phyloP scores from a whole-genome alignment of 1,140 invertebrate species.

The Adoxophyes honmai region DNA sequence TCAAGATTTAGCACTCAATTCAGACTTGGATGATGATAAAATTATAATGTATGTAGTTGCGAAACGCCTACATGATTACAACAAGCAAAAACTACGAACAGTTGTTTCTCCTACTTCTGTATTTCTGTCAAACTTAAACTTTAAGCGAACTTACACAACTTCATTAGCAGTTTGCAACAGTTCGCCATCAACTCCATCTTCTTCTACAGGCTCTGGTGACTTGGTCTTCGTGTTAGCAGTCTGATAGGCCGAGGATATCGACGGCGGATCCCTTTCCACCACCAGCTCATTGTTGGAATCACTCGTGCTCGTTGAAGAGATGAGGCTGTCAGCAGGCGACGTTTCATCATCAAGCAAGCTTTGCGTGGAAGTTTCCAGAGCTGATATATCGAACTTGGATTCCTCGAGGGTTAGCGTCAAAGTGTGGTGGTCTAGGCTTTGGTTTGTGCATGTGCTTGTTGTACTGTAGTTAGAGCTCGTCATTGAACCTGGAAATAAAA shows the following conservation, averaged over 20 bases:
- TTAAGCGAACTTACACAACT: conserved; percentile 35
- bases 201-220: conserved; percentile 54
- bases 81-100: no score
- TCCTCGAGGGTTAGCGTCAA: conserved; percentile 80
- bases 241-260: conserved; percentile 71
- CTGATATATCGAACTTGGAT: conserved; percentile 86
- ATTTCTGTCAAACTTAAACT: neutral
- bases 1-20: no score
- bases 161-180: conserved; percentile 48
- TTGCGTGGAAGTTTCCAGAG: conserved; percentile 81
- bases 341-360: conserved; percentile 85
- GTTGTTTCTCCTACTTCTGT: no score
- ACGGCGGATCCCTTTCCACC: conserved; percentile 64
- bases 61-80: no score
- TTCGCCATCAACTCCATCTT: conserved; percentile 67
- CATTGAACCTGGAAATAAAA: conserved; percentile 61
- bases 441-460: conserved; percentile 70
- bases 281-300: conserved; percentile 79
- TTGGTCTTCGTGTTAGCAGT: conserved; percentile 69
- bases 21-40: no score
- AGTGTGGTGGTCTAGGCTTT: conserved; percentile 59
- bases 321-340: conserved; percentile 87
- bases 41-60: no score
- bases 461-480: conserved; percentile 71
- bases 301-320: conserved; percentile 83